phyloP scores from a whole-genome alignment of 2,888 invertebrate genomes.

The Caenorhabditis plicata region DNA sequence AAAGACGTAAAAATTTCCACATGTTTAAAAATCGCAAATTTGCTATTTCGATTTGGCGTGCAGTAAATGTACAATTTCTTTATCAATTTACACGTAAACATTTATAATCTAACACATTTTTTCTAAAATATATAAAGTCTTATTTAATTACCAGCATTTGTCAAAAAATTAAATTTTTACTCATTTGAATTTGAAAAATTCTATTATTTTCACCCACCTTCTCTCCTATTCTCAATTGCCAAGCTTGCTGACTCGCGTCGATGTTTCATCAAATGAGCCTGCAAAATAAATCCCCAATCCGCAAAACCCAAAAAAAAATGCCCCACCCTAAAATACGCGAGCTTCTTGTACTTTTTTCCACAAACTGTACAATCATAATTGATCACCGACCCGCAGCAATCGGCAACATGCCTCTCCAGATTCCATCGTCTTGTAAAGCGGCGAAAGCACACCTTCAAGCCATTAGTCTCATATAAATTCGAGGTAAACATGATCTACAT shows the following conservation, averaged over 20 bases:
- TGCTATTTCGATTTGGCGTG: no score
- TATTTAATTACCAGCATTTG: not conserved
- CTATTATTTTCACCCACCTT: no score
- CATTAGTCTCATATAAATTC: not conserved
- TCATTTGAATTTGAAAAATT: not conserved
- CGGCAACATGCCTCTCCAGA: conserved; percentile 23
- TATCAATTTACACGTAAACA: no score
- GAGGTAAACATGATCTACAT: conserved; percentile 1
- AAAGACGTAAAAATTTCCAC: no score
- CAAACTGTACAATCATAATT: conserved; percentile 19
- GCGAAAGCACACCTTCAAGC: conserved; percentile 35
- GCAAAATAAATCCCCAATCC: conserved; percentile 1
- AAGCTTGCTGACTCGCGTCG: no score
- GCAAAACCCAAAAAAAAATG: not conserved
- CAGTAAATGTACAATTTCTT: no score
- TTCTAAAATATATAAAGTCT: no score
- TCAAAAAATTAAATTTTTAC: not conserved
- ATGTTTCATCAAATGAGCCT: conserved; percentile 38
- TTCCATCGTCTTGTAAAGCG: conserved; percentile 34
- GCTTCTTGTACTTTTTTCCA: conserved; percentile 14
- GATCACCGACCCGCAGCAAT: conserved; percentile 5
- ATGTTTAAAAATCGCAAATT: no score
- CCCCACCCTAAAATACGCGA: conserved; percentile 26
- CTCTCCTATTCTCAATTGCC: no score
- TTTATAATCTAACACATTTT: no score